phyloP scores from a whole-genome alignment of 2,888 invertebrate genomes.

The Eilema caniola region DNA sequence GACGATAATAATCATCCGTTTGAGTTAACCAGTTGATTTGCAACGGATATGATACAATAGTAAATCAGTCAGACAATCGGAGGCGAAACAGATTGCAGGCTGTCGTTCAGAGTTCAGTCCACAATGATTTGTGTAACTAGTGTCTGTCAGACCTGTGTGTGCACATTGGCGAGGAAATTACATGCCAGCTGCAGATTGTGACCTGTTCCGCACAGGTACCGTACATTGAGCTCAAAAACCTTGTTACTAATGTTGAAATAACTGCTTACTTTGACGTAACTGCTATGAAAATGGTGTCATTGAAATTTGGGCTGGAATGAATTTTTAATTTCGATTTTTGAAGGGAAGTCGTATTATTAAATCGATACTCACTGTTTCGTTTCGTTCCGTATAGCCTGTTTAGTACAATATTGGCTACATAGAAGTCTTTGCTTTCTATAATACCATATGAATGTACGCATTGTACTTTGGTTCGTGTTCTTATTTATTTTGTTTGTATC shows the following conservation, averaged over 20 bases:
- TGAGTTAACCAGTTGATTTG: constrained; percentile 20
- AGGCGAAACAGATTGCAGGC: constrained; percentile 44
- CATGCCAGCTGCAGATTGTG: constrained; percentile 37
- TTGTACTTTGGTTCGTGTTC: background rate
- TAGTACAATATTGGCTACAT: too few species aligned
- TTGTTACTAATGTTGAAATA: background rate
- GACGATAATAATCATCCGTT: background rate
- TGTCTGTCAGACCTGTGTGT: constrained; percentile 34
- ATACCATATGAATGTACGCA: too few species aligned
- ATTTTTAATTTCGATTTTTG: too few species aligned
- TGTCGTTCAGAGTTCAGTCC: constrained; percentile 42
- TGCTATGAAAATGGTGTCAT: too few species aligned
- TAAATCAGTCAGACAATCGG: constrained; percentile 36
- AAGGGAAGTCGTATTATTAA: too few species aligned
- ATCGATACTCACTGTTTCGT: too few species aligned
- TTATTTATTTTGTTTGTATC: background rate
- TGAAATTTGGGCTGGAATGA: too few species aligned
- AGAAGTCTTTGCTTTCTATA: too few species aligned
- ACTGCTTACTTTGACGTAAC: background rate
- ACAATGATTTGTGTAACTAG: constrained; percentile 52
- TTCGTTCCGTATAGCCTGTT: too few species aligned
- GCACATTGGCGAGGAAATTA: constrained; percentile 41
- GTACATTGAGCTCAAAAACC: background rate
- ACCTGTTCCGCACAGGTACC: constrained; percentile 1
- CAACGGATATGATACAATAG: constrained; percentile 26